Percentiles rank a stretch among this genome's conserved stretches.
These are phyloP conservation scores for Atractosteus spatula DNA, from an alignment of 2,113 vertebrate genomes.

Conservation along the genomic window DNA sequence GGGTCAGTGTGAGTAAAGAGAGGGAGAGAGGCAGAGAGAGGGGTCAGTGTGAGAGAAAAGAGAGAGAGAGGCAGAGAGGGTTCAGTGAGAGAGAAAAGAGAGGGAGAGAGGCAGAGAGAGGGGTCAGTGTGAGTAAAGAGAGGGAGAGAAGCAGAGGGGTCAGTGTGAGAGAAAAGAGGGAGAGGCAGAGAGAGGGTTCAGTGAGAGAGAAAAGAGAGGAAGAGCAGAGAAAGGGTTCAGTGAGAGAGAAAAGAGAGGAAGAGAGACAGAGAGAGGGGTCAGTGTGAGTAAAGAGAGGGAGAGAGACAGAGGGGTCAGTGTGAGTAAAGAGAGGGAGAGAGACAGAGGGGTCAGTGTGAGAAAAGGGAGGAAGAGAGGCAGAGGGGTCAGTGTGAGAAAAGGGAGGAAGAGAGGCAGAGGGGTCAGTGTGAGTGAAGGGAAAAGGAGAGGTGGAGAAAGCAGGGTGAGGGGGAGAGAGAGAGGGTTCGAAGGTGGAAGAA, in stretches of 20 bases:
- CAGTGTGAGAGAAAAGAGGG: too few relatives aligned
- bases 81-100: not conserved
- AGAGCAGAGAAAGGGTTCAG: not conserved
- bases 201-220: not conserved
- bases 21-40: not conserved
- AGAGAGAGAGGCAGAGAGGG: not conserved
- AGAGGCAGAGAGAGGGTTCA: too few relatives aligned
- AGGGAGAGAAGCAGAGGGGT: not conserved
- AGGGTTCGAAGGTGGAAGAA: constrained; percentile 1
- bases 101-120: not conserved
- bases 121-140: not conserved
- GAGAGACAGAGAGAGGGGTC: not conserved
- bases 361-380: not conserved
- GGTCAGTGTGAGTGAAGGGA: not conserved
- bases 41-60: not conserved
- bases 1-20: not conserved
- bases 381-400: constrained; percentile 13
- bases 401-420: not conserved
- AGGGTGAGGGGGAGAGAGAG: constrained; percentile 24
- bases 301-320: not conserved
- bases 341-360: not conserved
- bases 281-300: constrained; percentile 1
- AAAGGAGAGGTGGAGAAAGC: constrained; percentile 17
- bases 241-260: not conserved
- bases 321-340: not conserved